A percentile compares a stretch with the other conserved stretches of the same genome.
These are phyloP conservation scores for Trogon melanurus DNA, from an alignment of 2,113 vertebrate species.

Conservation along the genomic window DNA sequence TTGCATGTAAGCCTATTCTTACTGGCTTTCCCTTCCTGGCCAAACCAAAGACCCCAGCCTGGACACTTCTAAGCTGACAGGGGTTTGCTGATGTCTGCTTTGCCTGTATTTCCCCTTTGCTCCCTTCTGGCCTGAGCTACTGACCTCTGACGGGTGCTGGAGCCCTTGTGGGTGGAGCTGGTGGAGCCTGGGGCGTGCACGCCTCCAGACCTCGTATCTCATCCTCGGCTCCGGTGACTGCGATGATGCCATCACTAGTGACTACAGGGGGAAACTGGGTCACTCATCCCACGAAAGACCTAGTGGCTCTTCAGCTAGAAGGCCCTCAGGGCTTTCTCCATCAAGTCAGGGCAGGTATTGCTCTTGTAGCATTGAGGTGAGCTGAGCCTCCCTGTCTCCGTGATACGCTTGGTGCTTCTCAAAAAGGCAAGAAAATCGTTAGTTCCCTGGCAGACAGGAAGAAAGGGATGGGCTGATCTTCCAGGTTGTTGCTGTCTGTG, in stretches of 20 bases:
- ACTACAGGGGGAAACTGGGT: neutral
- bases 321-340: neutral
- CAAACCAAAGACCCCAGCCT: neutral
- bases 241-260: neutral
- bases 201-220: neutral
- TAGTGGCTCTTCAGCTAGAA: neutral
- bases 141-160: neutral
- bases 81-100: neutral
- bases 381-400: neutral
- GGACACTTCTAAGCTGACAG: neutral
- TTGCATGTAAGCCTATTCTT: neutral
- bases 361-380: neutral
- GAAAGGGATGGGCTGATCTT: neutral
- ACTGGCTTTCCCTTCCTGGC: neutral
- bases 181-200: neutral
- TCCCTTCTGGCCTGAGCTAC: neutral
- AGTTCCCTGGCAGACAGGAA: neutral
- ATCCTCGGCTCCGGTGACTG: fast-evolving
- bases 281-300: neutral
- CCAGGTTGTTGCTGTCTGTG: neutral
- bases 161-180: neutral
- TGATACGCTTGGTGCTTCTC: neutral
- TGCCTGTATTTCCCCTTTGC: neutral
- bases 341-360: fast-evolving
- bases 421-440: neutral